These are phyloP conservation scores for Burhinus oedicnemus DNA, from an alignment of 2,113 vertebrate genomes.

Conservation along the genomic window DNA sequence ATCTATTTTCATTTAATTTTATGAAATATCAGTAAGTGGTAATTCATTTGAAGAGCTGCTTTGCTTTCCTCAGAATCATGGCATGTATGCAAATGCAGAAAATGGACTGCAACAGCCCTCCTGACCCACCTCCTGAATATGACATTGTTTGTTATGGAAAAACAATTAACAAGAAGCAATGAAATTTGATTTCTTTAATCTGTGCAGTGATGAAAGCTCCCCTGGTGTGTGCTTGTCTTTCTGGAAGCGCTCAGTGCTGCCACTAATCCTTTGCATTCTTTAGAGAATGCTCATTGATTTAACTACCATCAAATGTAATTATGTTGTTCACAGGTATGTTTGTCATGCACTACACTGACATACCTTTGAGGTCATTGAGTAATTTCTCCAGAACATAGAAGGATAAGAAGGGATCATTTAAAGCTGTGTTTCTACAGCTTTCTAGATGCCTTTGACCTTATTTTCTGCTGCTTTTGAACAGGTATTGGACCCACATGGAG, in stretches of 20 bases:
- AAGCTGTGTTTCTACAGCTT: background rate
- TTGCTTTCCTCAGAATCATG: background rate
- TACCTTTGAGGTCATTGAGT: background rate
- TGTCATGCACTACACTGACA: background rate
- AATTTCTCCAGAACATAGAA: background rate
- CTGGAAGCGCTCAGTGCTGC: constrained; percentile 32
- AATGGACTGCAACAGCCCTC: background rate
- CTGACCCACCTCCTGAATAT: background rate
- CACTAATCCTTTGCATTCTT: constrained; percentile 57
- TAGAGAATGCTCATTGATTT: constrained; percentile 7
- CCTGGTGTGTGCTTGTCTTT: constrained; percentile 12
- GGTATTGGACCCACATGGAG: fast-evolving
- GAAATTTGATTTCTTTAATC: constrained; percentile 26
- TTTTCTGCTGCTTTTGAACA: background rate
- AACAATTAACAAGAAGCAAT: constrained; percentile 36
- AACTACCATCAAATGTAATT: constrained; percentile 31
- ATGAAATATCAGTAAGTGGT: background rate
- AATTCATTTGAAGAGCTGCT: background rate
- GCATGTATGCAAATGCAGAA: background rate
- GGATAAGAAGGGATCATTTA: background rate
- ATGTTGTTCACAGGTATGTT: background rate
- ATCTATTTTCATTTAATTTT: background rate
- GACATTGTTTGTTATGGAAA: background rate
- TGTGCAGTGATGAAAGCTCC: constrained; percentile 36
- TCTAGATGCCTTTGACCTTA: background rate